Percentiles rank a stretch among this genome's conserved stretches.
Evolutionary conservation across 2,113 vertebrate genomes (phyloP).

Genomic region (Sceloporus undulatus): DNA sequence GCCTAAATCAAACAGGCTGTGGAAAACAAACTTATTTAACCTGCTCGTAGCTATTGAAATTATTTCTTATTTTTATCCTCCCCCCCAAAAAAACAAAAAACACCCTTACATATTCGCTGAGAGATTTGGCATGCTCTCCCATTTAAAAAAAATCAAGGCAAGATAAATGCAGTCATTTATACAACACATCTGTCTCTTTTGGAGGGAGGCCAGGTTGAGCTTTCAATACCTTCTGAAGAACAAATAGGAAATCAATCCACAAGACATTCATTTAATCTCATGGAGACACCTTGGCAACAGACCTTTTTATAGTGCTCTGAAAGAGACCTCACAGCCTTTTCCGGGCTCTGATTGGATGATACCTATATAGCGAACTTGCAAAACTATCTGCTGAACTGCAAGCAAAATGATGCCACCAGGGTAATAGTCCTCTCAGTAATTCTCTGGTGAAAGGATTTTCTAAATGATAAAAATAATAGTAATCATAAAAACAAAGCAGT

Average conservation of each 20-base stretch:
- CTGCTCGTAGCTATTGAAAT: neutral
- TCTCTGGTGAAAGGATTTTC: neutral
- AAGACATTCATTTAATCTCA: slow-evolving; percentile 31
- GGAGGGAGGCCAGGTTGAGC: slow-evolving; percentile 18
- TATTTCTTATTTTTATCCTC: neutral
- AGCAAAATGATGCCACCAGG: slow-evolving; percentile 4
- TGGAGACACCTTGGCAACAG: slow-evolving; percentile 28
- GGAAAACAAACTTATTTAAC: neutral
- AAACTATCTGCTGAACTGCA: slow-evolving; percentile 4
- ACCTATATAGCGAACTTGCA: neutral
- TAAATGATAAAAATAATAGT: neutral
- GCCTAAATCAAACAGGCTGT: neutral
- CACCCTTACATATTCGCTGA: neutral
- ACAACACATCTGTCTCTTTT: slow-evolving; percentile 27
- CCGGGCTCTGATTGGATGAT: neutral
- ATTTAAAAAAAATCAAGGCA: neutral
- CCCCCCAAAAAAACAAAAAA: no score
- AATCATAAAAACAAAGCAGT: neutral
- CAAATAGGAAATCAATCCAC: slow-evolving; percentile 38
- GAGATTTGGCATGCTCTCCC: slow-evolving; percentile 4
- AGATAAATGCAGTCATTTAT: slow-evolving; percentile 23
- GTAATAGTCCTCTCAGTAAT: neutral
- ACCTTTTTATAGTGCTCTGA: neutral
- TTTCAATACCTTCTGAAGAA: slow-evolving; percentile 16
- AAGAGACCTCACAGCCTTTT: neutral